Conservation (phyloP, 1,140 invertebrate genomes). For the Aphis gossypii region DNA sequence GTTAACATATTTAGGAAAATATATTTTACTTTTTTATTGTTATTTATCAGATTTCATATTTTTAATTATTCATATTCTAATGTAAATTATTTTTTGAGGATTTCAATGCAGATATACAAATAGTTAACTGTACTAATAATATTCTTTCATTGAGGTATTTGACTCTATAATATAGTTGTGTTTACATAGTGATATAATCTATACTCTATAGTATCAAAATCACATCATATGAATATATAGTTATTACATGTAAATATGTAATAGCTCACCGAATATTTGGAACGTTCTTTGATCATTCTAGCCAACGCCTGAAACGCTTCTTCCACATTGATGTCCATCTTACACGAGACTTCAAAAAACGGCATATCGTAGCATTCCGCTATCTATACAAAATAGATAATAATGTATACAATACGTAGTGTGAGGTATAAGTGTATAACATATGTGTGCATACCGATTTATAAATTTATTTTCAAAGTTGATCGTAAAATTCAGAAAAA, state of each 20-base stretch:
- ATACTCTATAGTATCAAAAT: background rate
- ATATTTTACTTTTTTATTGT: no score
- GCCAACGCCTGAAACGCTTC: slow-evolving; percentile 84
- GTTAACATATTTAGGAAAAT: no score
- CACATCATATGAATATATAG: background rate
- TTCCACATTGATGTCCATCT: slow-evolving; percentile 88
- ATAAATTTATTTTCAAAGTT: background rate
- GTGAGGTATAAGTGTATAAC: no score
- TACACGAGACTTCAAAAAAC: slow-evolving; percentile 91
- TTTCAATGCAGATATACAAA: no score
- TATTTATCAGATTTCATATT: no score
- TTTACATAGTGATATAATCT: background rate
- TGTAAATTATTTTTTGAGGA: no score
- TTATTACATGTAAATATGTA: background rate
- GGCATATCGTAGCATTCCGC: slow-evolving; percentile 91
- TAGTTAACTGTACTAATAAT: no score
- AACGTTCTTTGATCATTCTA: slow-evolving; percentile 76
- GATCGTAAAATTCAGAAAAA: background rate
- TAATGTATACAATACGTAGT: background rate
- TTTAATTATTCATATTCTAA: no score
- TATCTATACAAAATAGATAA: slow-evolving; percentile 68
- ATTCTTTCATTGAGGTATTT: no score
- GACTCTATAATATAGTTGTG: background rate
- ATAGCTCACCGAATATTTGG: background rate
- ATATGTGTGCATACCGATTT: background rate